Percentiles rank a stretch among this genome's conserved stretches.
phyloP scores from a whole-genome alignment of 2,113 vertebrate genomes.

The Garra rufa region DNA sequence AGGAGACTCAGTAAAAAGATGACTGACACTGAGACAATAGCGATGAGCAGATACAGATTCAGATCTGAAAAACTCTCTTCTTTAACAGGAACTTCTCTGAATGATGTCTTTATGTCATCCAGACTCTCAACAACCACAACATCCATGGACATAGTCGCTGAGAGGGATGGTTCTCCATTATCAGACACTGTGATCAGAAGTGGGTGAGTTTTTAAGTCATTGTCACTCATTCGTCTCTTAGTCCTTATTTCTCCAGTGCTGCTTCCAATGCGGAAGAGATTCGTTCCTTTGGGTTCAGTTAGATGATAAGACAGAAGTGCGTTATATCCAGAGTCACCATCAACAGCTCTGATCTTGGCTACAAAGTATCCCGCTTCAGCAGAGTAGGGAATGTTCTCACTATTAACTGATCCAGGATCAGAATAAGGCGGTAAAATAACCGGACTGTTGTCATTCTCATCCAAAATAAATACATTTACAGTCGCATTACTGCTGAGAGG shows the following conservation, averaged over 20 bases:
- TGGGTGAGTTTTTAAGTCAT: no score
- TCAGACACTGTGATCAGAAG: no score
- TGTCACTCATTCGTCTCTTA: no score
- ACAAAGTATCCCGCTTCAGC: slow-evolving; percentile 75
- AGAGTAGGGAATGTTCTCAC: slow-evolving; percentile 55
- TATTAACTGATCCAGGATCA: slow-evolving; percentile 65
- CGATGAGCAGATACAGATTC: slow-evolving; percentile 51
- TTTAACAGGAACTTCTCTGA: slow-evolving; percentile 21
- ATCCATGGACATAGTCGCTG: slow-evolving; percentile 45
- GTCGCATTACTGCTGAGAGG: slow-evolving; percentile 42
- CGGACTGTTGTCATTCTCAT: slow-evolving; percentile 46
- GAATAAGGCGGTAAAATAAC: slow-evolving; percentile 59
- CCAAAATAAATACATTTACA: slow-evolving; percentile 33
- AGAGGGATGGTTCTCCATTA: slow-evolving; percentile 25
- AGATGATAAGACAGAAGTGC: slow-evolving; percentile 60
- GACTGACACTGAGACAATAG: slow-evolving; percentile 47
- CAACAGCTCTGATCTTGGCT: slow-evolving; percentile 59
- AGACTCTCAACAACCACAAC: slow-evolving; percentile 46
- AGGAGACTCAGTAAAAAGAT: slow-evolving; percentile 51
- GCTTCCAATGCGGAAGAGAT: no score
- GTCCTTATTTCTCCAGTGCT: no score
- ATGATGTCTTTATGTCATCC: slow-evolving; percentile 22
- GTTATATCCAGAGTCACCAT: slow-evolving; percentile 62
- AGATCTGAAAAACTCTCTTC: slow-evolving; percentile 46
- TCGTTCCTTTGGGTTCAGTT: slow-evolving; percentile 40